Conservation (phyloP, 2,888 invertebrate genomes). For the Tinea semifulvella region DNA sequence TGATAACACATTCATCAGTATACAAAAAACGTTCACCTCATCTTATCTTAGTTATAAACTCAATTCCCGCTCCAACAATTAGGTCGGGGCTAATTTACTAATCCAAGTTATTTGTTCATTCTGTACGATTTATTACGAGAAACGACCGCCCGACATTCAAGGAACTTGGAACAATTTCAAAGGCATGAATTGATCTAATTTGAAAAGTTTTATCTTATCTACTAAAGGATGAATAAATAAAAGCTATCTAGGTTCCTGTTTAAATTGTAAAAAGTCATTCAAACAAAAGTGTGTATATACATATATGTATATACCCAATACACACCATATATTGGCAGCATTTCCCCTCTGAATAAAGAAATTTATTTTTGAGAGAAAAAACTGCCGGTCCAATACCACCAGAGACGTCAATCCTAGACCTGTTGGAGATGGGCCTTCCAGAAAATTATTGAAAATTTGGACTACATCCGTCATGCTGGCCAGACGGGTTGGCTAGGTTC, state of each 20-base stretch:
- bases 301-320: no score
- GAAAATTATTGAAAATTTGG: no score
- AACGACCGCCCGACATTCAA: slow-evolving; percentile 24
- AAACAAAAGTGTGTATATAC: no score
- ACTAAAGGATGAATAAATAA: slow-evolving; percentile 5
- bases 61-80: slow-evolving; percentile 43
- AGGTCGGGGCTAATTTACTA: slow-evolving; percentile 44
- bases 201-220: slow-evolving; percentile 23
- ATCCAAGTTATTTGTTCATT: slow-evolving; percentile 49
- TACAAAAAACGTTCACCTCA: slow-evolving; percentile 29
- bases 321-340: no score
- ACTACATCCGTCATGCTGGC: no score
- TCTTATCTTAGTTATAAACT: slow-evolving; percentile 28
- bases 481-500: no score
- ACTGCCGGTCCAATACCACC: no score
- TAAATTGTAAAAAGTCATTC: slow-evolving; percentile 33
- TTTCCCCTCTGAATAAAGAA: no score
- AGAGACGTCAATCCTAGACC: no score
- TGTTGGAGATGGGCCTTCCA: no score
- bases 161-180: slow-evolving; percentile 30
- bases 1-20: slow-evolving; percentile 28
- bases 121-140: slow-evolving; percentile 47
- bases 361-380: no score
- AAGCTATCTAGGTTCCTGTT: not conserved
- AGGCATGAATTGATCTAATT: slow-evolving; percentile 45